Evolutionary conservation across 2,888 invertebrate genomes (phyloP), one percentile per base, ranked within the genome.

Genomic region (Tortrix viridana): DNA sequence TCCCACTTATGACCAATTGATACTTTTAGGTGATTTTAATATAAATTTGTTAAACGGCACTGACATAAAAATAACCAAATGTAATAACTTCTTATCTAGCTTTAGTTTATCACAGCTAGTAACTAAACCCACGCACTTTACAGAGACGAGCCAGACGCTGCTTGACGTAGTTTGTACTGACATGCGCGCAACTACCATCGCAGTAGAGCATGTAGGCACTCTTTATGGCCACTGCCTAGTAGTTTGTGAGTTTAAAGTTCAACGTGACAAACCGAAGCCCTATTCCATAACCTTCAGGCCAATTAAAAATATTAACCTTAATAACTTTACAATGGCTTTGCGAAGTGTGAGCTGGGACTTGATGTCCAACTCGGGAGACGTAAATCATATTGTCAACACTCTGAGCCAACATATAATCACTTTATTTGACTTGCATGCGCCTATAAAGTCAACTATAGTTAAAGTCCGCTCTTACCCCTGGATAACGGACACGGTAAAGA

Each of bases 151-250:
- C n/a, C 26, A 26, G 5, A 48, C 56, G 12, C 56, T 56, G 19
- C 46, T 56, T 16, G 56, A 58, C 41, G 57, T 58, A 1, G 43
- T 58, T 1, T 58, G 57, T 49, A 41, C 49, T 2, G 38, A 41
- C 23, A 12, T 49, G 14, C 2, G 5, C 5, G 38, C 41, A 1
- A 48, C n/a, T 0, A 58, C 38, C 3, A 23, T 49, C 1, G 9
- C 16, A 1, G 4, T 48, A 9, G 49, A 58, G 16, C 48, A 49
- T 19, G 41, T 49, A 4, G 49, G 49, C 9, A 22, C 38, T 1
- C 49, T n/a, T n/a, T 4, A 23, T 3, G 41, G 48, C 1, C 57
- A 41, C n/a, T 14, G 5, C n/a, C 5, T 41, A 1, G 41, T 41
- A 2, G 14, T n/a, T 14, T 14, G 14, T 22, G 49, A 58, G 1